Conservation (phyloP, 2,888 invertebrate genomes). For the Mycalesis mineus region DNA sequence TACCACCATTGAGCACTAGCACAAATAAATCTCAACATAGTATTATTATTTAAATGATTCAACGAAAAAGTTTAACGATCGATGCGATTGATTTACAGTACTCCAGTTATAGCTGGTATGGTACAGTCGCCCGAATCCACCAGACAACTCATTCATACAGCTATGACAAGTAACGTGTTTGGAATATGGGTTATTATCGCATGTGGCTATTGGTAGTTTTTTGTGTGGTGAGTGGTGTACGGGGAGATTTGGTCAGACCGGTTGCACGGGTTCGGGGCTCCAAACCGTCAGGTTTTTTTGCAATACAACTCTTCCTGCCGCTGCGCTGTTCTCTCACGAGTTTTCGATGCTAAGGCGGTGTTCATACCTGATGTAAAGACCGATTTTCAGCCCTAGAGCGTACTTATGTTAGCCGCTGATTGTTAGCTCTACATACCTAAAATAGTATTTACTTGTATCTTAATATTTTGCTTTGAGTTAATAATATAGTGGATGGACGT, state of each 20-base stretch:
- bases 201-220: not conserved
- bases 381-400: no score
- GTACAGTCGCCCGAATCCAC: slow-evolving; percentile 14
- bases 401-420: no score
- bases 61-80: slow-evolving; percentile 23
- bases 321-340: slow-evolving; percentile 36
- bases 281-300: slow-evolving; percentile 37
- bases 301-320: slow-evolving; percentile 39
- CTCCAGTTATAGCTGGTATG: slow-evolving; percentile 27
- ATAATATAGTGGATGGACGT: no score
- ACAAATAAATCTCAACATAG: slow-evolving; percentile 13
- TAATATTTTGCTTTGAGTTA: no score
- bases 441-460: no score
- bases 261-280: slow-evolving; percentile 35
- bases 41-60: slow-evolving; percentile 16
- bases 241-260: slow-evolving; percentile 40
- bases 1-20: slow-evolving; percentile 2
- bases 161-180: not conserved
- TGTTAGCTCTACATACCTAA: no score
- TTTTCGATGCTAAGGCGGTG: slow-evolving; percentile 32
- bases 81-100: slow-evolving; percentile 30
- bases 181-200: slow-evolving; percentile 7
- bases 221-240: slow-evolving; percentile 13
- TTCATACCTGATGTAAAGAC: no score
- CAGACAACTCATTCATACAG: not conserved